A percentile compares a stretch with the other conserved stretches of the same genome.
These are phyloP conservation scores for Sebastes trivittatus DNA, from an alignment of 2,797 vertebrate genomes.

Conservation along the genomic window DNA sequence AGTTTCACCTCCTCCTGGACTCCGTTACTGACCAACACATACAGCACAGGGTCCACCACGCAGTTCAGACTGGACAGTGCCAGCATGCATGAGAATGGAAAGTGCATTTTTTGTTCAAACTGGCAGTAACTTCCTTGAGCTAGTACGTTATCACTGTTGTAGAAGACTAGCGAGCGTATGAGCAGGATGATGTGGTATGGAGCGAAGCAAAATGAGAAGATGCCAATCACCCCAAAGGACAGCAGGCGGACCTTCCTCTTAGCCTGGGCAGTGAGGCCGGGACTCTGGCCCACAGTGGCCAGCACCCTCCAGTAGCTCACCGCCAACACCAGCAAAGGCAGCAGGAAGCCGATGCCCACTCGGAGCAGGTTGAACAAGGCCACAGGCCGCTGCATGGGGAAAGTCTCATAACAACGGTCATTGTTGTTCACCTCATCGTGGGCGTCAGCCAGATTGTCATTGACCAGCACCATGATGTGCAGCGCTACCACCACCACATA, in stretches of 20 bases:
- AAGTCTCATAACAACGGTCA: constrained; percentile 82
- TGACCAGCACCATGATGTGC: constrained; percentile 69
- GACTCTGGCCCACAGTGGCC: constrained; percentile 77
- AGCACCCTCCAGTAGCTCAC: constrained; percentile 81
- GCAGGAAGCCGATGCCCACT: constrained; percentile 73
- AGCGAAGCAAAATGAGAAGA: constrained; percentile 84
- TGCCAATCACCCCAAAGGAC: constrained; percentile 80
- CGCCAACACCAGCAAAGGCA: constrained; percentile 77
- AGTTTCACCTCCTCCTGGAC: constrained; percentile 66
- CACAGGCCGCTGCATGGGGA: constrained; percentile 57
- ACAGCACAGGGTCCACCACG: constrained; percentile 84
- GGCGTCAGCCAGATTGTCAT: constrained; percentile 59
- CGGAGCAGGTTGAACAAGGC: constrained; percentile 80
- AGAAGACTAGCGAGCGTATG: constrained; percentile 73
- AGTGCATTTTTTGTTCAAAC: constrained; percentile 74
- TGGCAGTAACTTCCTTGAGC: constrained; percentile 55
- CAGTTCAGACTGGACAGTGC: constrained; percentile 84
- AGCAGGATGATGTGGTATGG: constrained; percentile 84
- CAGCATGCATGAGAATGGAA: constrained; percentile 74
- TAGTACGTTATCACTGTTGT: fast-evolving
- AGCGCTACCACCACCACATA: constrained; percentile 49
- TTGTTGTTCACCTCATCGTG: constrained; percentile 36
- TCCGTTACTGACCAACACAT: constrained; percentile 81
- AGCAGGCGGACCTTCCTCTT: constrained; percentile 83
- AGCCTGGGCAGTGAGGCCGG: constrained; percentile 63